Evolutionary conservation across 2,888 invertebrate genomes (phyloP), one percentile per base, ranked within the genome.

Genomic region (Hermodice carunculata): DNA sequence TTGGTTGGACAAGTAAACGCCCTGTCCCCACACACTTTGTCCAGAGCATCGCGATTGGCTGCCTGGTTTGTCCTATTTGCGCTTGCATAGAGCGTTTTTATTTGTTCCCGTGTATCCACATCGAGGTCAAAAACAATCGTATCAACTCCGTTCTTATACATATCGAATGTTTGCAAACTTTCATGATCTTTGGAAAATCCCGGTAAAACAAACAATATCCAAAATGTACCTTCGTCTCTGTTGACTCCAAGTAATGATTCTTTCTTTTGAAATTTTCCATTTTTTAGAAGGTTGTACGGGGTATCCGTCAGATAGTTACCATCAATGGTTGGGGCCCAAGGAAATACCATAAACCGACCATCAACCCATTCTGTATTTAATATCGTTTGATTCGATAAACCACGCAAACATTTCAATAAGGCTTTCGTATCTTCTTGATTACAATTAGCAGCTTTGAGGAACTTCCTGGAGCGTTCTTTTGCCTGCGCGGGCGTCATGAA

Each of bases 11-110:
- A 96, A 29, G 94, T 94, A 86, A 96, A 96, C 82, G 95, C 94
- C 80, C 94, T 94, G 84, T 96, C 96, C 22, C 96, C 96, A 43
- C 95, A 94, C 90, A 96, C 93, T 85, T 94, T 94, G 84, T 95
- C 95, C 61, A 95, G 88, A 26, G 94, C 92, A 82, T 95, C 92
- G 51, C 94, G 89, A 87, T 95, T 94, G 1, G 63, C 65, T 8
- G 37, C 51, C 40, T 29, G n/a, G 80, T 91, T 91, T 53, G 92
- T 89, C 0, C 93, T 92, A 86, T 94, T 93, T 71, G 94, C 93
- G 8, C 48, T 44, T 14, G 94, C 94, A 86, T 96, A 96, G 84
- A 95, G 94, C 86, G 91, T 61, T 52, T 93, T 85, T 83, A 93
- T 94, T 79, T 94, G 92, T 70, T 93, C 92, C 67, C 93, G 88